These are phyloP conservation scores for Dicentrarchus labrax DNA, from an alignment of 2,113 vertebrate species.

Conservation along the genomic window DNA sequence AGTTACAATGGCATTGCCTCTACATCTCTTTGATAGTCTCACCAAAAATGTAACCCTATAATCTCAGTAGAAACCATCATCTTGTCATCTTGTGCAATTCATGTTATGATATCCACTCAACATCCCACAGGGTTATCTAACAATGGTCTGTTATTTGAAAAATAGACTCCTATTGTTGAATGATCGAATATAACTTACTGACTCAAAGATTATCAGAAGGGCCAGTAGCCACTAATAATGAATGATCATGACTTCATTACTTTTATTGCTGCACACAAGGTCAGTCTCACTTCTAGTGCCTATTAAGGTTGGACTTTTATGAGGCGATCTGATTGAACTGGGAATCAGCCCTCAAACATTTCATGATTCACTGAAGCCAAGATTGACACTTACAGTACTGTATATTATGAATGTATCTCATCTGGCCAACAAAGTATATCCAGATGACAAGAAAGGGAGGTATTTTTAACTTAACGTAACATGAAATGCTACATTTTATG, in stretches of 20 bases:
- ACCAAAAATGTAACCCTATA: neutral
- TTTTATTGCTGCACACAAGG: slow-evolving; percentile 53
- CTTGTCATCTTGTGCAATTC: neutral
- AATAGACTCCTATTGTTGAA: neutral
- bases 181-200: neutral
- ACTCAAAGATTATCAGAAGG: neutral
- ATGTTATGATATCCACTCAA: neutral
- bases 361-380: slow-evolving; percentile 28
- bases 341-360: slow-evolving; percentile 45
- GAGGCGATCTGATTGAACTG: slow-evolving; percentile 40
- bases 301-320: slow-evolving; percentile 40
- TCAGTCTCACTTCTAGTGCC: slow-evolving; percentile 19
- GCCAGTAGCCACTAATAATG: slow-evolving; percentile 19
- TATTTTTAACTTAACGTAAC: neutral
- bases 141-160: neutral
- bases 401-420: slow-evolving; percentile 7
- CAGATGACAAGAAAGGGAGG: neutral
- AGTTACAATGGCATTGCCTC: neutral
- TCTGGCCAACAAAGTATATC: neutral
- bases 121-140: neutral
- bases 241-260: slow-evolving; percentile 42
- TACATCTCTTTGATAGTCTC: neutral
- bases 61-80: neutral
- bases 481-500: neutral
- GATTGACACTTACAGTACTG: slow-evolving; percentile 39